These are phyloP conservation scores for Heliocidaris tuberculata DNA, from an alignment of 35 echinoderm and acorn worm species.

Conservation along the genomic window DNA sequence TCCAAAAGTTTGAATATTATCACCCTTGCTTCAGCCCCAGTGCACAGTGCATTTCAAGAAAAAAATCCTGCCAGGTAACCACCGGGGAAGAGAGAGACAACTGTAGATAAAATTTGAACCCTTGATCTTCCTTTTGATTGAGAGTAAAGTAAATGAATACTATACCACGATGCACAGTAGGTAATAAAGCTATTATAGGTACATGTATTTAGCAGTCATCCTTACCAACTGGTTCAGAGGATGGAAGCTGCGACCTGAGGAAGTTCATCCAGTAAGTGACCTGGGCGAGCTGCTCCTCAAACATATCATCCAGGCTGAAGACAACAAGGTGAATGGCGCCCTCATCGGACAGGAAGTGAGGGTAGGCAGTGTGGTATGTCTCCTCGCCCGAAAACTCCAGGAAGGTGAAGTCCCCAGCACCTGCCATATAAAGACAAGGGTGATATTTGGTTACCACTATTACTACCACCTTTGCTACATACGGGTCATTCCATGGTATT, in stretches of 20 bases:
- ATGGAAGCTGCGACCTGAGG: conserved; percentile 79
- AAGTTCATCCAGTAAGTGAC: conserved; percentile 98
- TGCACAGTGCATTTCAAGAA: no score
- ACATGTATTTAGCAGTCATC: neutral
- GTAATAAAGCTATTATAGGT: no score
- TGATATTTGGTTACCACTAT: neutral
- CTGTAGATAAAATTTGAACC: no score
- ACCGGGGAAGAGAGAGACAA: no score
- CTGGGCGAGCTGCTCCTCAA: conserved; percentile 90
- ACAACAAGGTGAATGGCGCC: conserved; percentile 83
- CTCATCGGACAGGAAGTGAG: conserved; percentile 89
- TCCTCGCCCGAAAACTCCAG: conserved; percentile 90
- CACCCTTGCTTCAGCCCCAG: no score
- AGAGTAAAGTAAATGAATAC: no score
- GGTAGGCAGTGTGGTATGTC: conserved; percentile 88
- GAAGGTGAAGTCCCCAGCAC: conserved; percentile 90
- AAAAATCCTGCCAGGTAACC: no score
- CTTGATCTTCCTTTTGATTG: no score
- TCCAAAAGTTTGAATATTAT: no score
- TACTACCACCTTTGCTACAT: no score
- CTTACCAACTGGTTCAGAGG: conserved; percentile 88
- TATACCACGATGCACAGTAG: no score
- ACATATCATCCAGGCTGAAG: conserved; percentile 89
- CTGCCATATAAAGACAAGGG: conserved; percentile 50
- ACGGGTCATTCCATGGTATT: no score